Conservation (phyloP, 2,888 invertebrate species). For the Phyllotreta cruciferae region DNA sequence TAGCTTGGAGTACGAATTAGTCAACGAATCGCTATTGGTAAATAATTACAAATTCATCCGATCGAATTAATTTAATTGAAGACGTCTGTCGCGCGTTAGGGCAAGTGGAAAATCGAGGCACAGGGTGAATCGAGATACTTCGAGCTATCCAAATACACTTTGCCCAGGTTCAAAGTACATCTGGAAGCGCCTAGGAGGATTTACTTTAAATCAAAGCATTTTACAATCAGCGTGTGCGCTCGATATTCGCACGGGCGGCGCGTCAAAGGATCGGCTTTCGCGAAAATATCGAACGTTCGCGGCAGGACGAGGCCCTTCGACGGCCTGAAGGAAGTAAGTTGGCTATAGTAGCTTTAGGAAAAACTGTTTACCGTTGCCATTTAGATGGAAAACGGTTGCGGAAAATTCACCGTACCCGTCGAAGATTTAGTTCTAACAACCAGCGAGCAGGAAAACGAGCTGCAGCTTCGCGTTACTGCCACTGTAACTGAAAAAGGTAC, state of each 20-base stretch:
- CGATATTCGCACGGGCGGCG: slow-evolving; percentile 69
- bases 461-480: slow-evolving; percentile 56
- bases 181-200: slow-evolving; percentile 63
- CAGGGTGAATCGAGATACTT: slow-evolving; percentile 59
- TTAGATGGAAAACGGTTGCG: slow-evolving; percentile 55
- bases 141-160: slow-evolving; percentile 64
- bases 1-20: slow-evolving; percentile 60
- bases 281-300: slow-evolving; percentile 55
- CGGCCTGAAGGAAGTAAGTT: slow-evolving; percentile 49
- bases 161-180: slow-evolving; percentile 68
- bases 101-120: slow-evolving; percentile 64
- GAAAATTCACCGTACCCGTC: slow-evolving; percentile 48
- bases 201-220: slow-evolving; percentile 59
- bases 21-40: slow-evolving; percentile 54
- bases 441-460: slow-evolving; percentile 47
- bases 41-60: background rate
- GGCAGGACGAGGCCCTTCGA: slow-evolving; percentile 45
- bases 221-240: slow-evolving; percentile 65
- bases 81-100: slow-evolving; percentile 52
- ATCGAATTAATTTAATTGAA: slow-evolving; percentile 1
- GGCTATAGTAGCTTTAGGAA: slow-evolving; percentile 1
- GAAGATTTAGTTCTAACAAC: slow-evolving; percentile 45
- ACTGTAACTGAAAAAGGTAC: slow-evolving; percentile 69
- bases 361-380: slow-evolving; percentile 31
- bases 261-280: slow-evolving; percentile 64